These are phyloP conservation scores for Agrotis ipsilon DNA, from an alignment of 2,888 invertebrate species.

Conservation along the genomic window DNA sequence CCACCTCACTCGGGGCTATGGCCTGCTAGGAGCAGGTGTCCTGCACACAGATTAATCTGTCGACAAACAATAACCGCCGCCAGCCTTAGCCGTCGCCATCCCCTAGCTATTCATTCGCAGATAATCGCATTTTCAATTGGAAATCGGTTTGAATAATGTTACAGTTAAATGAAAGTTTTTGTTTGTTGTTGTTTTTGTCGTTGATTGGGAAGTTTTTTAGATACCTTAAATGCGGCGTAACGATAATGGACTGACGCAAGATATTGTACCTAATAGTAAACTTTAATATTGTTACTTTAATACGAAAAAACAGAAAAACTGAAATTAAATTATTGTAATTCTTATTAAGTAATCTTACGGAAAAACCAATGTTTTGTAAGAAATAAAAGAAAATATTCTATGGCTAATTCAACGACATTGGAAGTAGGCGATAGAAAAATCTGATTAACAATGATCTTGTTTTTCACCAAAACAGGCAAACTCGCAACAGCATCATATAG, in stretches of 20 bases:
- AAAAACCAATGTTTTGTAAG: background rate
- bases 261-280: too few species aligned
- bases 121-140: conserved; percentile 68
- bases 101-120: conserved; percentile 63
- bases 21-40: conserved; percentile 72
- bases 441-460: background rate
- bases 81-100: conserved; percentile 50
- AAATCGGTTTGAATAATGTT: conserved; percentile 50
- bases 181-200: background rate
- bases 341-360: background rate
- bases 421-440: background rate
- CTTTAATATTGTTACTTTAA: too few species aligned
- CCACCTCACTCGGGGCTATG: conserved; percentile 18
- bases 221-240: too few species aligned
- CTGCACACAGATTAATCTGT: conserved; percentile 77
- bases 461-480: background rate
- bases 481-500: background rate
- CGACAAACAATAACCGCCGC: conserved; percentile 77
- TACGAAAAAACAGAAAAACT: too few species aligned
- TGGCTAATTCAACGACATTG: too few species aligned
- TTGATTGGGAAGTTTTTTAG: background rate
- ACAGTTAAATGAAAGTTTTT: conserved; percentile 11
- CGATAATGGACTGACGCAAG: too few species aligned
- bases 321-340: background rate
- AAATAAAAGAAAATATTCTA: background rate